A percentile compares a stretch with the other conserved stretches of the same genome.
These are phyloP conservation scores for Zygothrica quintamaculata DNA, from an alignment of 2,888 invertebrate species.

Conservation along the genomic window DNA sequence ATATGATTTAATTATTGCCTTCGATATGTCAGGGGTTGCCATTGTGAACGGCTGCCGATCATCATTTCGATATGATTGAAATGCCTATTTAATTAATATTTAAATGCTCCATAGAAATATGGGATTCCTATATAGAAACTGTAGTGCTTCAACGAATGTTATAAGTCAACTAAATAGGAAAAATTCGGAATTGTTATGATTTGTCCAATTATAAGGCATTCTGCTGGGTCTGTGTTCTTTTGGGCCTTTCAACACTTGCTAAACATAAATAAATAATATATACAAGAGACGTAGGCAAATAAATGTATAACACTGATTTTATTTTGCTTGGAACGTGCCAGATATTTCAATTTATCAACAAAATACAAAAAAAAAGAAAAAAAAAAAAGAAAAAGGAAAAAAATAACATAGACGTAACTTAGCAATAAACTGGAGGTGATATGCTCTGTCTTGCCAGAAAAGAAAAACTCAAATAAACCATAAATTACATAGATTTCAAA, in stretches of 20 bases:
- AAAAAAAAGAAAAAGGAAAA: slow-evolving; percentile 18
- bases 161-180: slow-evolving; percentile 75
- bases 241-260: slow-evolving; percentile 69
- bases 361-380: slow-evolving; percentile 19
- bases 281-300: slow-evolving; percentile 67
- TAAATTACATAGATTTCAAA: slow-evolving; percentile 48
- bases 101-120: too few species aligned
- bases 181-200: slow-evolving; percentile 46
- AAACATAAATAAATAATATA: slow-evolving; percentile 75
- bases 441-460: slow-evolving; percentile 18
- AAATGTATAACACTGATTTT: slow-evolving; percentile 58
- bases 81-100: neutral
- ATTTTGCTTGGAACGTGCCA: slow-evolving; percentile 33
- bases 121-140: slow-evolving; percentile 4
- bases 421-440: slow-evolving; percentile 51
- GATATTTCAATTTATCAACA: slow-evolving; percentile 22
- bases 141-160: slow-evolving; percentile 66
- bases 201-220: slow-evolving; percentile 60
- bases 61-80: slow-evolving; percentile 50
- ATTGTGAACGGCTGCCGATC: slow-evolving; percentile 65
- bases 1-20: slow-evolving; percentile 67
- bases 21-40: slow-evolving; percentile 66
- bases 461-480: slow-evolving; percentile 40
- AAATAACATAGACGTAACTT: slow-evolving; percentile 12
- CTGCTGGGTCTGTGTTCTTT: slow-evolving; percentile 42